Evolutionary conservation across 2,113 vertebrate species (phyloP).

Genomic region (Charadrius vociferus): DNA sequence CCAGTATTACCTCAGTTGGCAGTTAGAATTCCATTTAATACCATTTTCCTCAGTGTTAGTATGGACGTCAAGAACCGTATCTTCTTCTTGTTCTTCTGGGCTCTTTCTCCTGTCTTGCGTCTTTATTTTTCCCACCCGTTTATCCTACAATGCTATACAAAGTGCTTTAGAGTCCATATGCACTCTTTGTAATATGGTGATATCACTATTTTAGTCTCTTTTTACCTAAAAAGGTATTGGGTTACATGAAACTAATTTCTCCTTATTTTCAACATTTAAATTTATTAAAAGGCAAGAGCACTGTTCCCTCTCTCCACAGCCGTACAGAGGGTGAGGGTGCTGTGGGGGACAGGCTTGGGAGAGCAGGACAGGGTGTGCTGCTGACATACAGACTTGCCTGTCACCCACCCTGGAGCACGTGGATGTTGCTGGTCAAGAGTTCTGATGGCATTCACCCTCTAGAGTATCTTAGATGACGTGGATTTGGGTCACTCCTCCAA

Average conservation of each 20-base stretch:
- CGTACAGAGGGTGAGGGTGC: accelerated
- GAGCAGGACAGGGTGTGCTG: accelerated
- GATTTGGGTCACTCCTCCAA: neutral
- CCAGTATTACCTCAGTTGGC: neutral
- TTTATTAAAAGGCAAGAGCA: neutral
- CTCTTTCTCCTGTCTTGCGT: neutral
- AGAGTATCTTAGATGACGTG: neutral
- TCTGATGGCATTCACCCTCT: neutral
- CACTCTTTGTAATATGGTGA: neutral
- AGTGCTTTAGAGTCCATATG: neutral
- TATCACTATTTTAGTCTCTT: neutral
- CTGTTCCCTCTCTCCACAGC: neutral
- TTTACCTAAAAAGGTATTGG: neutral
- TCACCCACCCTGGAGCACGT: accelerated
- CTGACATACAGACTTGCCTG: accelerated
- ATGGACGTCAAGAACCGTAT: accelerated
- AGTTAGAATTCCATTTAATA: neutral
- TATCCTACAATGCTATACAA: neutral
- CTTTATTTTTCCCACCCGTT: neutral
- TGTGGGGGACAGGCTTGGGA: neutral
- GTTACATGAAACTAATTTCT: neutral
- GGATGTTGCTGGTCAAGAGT: neutral
- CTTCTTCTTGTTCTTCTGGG: neutral
- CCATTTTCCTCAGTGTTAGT: neutral
- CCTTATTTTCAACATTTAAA: neutral